Base-by-base conservation (phyloP, 53 echinoderm and acorn worm genomes). In the Temnopleurus reevesii region DNA sequence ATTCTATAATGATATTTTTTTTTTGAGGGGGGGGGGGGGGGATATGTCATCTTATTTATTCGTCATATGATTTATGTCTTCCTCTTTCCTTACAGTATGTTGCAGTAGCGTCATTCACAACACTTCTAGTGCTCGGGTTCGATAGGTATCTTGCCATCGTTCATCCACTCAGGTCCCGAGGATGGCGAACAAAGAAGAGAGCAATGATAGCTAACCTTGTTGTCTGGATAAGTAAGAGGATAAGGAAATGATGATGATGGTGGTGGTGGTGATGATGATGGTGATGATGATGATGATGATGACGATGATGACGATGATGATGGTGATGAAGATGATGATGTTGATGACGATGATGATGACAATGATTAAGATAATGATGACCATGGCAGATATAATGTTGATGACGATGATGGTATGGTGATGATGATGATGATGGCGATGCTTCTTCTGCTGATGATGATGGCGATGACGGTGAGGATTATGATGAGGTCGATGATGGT, bases 91-190 rank as follows among this genome's bases (percentile, higher is more conserved):
- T 8, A 1, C 79, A 79, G 79, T 79, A 26, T 9, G 30, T 79
- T 7, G 35, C 79, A 38, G 79, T 79, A 30, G 49, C 79, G 1
- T 79, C 79, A 5, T 79, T 47, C 29, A 4, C 30, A 1, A 49
- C 41, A 29, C 49, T 79, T 27, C 46, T 79, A 3, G 6, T 46
- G 5, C 79, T 79, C 79, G 49, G 46, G 13, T 79, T 79, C 19
- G 79, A 79, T 28, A 24, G 49, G 27, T 79, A 79, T 47, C 49
- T 79, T 5, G 8, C 79, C 6, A 79, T 79, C 24, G 79, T 79
- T 79, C 49, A 79, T 79, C 79, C 79, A 46, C 24, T 79, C 28
- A 26, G 79, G 46, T 79, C 79, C 6, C 24, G 79, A 27, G 12
- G 25, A 19, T 49, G 46, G 45, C 79, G 79, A 49, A 79, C 79